Conservation (phyloP, 2,113 vertebrate genomes). For the Ibidorhyncha struthersii region DNA sequence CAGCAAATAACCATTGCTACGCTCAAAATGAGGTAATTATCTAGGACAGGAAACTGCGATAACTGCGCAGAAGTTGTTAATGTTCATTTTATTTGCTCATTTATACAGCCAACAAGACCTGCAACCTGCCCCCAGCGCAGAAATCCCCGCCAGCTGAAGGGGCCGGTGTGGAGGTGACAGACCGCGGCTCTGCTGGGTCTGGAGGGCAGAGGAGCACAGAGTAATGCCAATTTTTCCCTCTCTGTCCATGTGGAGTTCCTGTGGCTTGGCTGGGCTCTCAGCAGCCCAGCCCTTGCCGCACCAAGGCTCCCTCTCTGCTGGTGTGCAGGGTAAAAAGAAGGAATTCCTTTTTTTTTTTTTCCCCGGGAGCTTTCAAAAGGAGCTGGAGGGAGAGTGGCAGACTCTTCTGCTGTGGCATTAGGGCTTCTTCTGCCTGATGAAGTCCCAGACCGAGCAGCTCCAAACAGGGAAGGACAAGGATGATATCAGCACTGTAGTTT, state of each 20-base stretch:
- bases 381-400: neutral
- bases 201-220: neutral
- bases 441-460: neutral
- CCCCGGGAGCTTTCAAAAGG: neutral
- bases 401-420: neutral
- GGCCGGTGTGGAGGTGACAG: fast-evolving
- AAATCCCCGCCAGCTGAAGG: fast-evolving
- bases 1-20: neutral
- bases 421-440: neutral
- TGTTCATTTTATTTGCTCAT: neutral
- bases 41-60: neutral
- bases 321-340: neutral
- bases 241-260: fast-evolving
- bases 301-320: neutral
- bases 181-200: fast-evolving
- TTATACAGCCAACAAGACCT: neutral
- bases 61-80: neutral
- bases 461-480: neutral
- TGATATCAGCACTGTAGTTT: neutral
- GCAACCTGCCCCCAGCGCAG: neutral
- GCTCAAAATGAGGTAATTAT: neutral
- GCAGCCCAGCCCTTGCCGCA: neutral
- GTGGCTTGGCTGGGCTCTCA: neutral
- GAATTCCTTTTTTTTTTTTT: neutral
- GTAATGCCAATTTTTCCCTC: neutral